phyloP scores from a whole-genome alignment of 2,888 invertebrate genomes.

The Lissocephala sabroskyi region DNA sequence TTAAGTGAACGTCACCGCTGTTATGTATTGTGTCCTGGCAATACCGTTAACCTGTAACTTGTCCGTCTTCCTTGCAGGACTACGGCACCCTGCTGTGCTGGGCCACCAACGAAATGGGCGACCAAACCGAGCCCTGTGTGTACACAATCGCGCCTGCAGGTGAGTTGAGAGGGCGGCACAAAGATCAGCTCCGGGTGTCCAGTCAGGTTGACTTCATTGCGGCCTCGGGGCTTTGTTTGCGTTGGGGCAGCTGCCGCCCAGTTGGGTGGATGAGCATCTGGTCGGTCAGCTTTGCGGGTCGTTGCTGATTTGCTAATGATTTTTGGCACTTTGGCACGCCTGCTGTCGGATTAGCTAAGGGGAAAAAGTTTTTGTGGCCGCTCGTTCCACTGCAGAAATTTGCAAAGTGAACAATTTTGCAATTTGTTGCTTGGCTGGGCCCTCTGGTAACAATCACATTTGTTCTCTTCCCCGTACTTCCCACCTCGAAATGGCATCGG shows the following conservation, averaged over 20 bases:
- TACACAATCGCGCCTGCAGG: slow-evolving; percentile 84
- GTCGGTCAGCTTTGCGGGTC: background rate
- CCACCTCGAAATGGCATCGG: too few species aligned
- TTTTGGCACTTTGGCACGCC: slow-evolving; percentile 47
- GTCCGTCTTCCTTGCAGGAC: slow-evolving; percentile 71
- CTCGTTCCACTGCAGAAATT: too few species aligned
- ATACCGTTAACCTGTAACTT: too few species aligned
- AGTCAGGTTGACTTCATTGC: slow-evolving; percentile 6
- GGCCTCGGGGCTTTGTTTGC: slow-evolving; percentile 22
- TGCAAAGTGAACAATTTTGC: slow-evolving; percentile 20
- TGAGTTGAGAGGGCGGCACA: slow-evolving; percentile 69
- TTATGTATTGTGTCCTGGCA: slow-evolving; percentile 49
- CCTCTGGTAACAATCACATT: too few species aligned
- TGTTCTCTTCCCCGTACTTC: too few species aligned
- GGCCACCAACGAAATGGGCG: slow-evolving; percentile 82
- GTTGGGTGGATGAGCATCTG: slow-evolving; percentile 6
- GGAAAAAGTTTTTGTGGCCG: too few species aligned
- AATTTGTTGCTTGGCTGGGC: slow-evolving; percentile 48
- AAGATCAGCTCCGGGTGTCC: background rate
- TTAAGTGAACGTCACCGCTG: slow-evolving; percentile 50
- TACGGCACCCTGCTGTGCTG: slow-evolving; percentile 84
- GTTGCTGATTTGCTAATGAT: slow-evolving; percentile 51
- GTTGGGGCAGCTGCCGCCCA: slow-evolving; percentile 38
- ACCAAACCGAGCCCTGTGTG: slow-evolving; percentile 82
- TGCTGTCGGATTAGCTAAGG: slow-evolving; percentile 31